These are phyloP conservation scores for Aplocera efformata DNA, from an alignment of 2,888 invertebrate species.

Conservation along the genomic window DNA sequence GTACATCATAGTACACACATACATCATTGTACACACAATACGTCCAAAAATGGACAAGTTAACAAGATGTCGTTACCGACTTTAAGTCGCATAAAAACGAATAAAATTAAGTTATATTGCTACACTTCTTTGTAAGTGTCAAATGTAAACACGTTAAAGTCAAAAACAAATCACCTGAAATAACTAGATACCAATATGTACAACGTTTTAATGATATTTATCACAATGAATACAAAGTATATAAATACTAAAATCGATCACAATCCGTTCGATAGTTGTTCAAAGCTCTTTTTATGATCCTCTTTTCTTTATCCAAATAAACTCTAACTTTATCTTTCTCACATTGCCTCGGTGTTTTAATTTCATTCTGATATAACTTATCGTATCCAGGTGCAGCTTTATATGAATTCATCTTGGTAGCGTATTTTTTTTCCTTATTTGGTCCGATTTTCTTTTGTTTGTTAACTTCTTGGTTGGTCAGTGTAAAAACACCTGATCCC, in stretches of 20 bases:
- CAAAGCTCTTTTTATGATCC: constrained; percentile 39
- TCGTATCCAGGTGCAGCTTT: constrained; percentile 47
- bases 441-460: constrained; percentile 1
- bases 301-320: constrained; percentile 53
- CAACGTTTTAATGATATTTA: no score
- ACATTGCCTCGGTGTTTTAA: constrained; percentile 46
- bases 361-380: constrained; percentile 51
- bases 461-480: background rate
- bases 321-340: constrained; percentile 55
- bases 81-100: no score
- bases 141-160: background rate
- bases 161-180: no score
- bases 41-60: no score
- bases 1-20: no score
- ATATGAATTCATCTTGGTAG: background rate
- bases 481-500: constrained; percentile 10
- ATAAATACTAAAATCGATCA: constrained; percentile 28
- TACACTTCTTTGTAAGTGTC: no score
- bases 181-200: no score
- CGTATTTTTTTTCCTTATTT: background rate
- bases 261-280: constrained; percentile 38
- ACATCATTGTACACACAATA: no score
- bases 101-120: no score
- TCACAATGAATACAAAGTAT: background rate
- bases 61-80: no score